Conservation (phyloP, 2,797 vertebrate species). For the Nannoperca australis region DNA sequence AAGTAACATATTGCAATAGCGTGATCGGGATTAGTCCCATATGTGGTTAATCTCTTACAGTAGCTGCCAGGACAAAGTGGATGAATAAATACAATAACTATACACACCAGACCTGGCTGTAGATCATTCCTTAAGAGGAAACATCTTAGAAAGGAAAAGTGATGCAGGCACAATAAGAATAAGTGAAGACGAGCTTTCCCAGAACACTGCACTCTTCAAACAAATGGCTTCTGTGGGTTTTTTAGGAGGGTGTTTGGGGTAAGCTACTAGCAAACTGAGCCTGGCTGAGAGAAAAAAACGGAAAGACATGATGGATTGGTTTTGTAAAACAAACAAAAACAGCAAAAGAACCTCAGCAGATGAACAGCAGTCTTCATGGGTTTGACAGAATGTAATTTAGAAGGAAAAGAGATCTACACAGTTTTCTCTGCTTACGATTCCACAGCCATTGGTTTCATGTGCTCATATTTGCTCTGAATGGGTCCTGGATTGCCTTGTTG, state of each 20-base stretch:
- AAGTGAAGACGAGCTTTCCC: conserved; percentile 35
- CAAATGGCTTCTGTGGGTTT: conserved; percentile 50
- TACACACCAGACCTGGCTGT: conserved; percentile 33
- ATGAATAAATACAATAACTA: conserved; percentile 24
- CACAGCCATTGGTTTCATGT: conserved; percentile 31
- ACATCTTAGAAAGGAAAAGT: conserved; percentile 35
- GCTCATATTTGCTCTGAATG: conserved; percentile 29
- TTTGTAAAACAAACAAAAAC: conserved; percentile 32
- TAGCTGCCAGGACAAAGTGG: conserved; percentile 33
- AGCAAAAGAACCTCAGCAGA: conserved; percentile 23
- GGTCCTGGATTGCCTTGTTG: conserved; percentile 47
- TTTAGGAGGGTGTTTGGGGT: conserved; percentile 29
- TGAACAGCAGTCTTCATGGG: conserved; percentile 31
- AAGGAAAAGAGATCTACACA: conserved; percentile 20
- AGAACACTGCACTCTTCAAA: conserved; percentile 35
- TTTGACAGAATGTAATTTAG: background rate
- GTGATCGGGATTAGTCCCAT: conserved; percentile 16
- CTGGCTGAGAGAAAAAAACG: conserved; percentile 23
- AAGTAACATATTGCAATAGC: conserved; percentile 33
- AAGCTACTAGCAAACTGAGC: conserved; percentile 25
- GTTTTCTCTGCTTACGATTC: conserved; percentile 33
- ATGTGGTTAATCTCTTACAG: conserved; percentile 33
- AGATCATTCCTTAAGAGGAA: conserved; percentile 50
- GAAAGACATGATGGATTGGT: conserved; percentile 46
- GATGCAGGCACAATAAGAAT: conserved; percentile 19